Evolutionary conservation across 1,140 invertebrate genomes (phyloP).

Genomic region (Drosophila sucinea): DNA sequence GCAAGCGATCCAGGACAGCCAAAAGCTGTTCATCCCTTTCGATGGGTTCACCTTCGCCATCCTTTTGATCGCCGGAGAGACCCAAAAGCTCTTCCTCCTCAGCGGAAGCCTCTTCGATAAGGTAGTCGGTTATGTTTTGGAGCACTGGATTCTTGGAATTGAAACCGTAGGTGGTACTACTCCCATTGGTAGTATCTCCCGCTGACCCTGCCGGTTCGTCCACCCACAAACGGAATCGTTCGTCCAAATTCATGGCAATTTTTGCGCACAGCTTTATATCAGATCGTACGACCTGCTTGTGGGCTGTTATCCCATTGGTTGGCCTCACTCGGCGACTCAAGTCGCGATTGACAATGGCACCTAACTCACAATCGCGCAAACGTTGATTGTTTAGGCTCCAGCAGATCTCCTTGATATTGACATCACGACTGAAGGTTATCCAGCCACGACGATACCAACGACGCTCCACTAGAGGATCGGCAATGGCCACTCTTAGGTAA

Average conservation of each 20-base stretch:
- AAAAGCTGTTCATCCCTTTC: constrained; percentile 92
- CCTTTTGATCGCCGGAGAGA: constrained; percentile 85
- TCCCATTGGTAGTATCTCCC: constrained; percentile 43
- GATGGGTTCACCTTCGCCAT: constrained; percentile 85
- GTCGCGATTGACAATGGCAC: constrained; percentile 97
- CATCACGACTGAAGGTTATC: constrained; percentile 98
- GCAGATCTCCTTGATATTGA: constrained; percentile 99
- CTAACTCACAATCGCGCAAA: constrained; percentile 94
- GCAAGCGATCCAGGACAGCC: constrained; percentile 89
- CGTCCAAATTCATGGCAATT: constrained; percentile 97
- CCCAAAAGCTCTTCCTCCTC: constrained; percentile 99
- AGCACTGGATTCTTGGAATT: constrained; percentile 97
- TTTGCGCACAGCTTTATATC: constrained; percentile 97
- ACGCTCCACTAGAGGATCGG: constrained; percentile 97
- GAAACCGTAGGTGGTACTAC: constrained; percentile 87
- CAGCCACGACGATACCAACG: constrained; percentile 98
- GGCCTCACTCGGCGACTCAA: constrained; percentile 95
- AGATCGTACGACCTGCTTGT: constrained; percentile 94
- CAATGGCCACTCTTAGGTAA: constrained; percentile 97
- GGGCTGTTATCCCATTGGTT: constrained; percentile 95
- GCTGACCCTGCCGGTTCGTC: constrained; percentile 52
- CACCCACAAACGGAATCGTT: constrained; percentile 92
- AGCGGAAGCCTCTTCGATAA: constrained; percentile 99
- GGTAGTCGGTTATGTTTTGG: constrained; percentile 98
- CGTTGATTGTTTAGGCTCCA: constrained; percentile 98